phyloP scores from a whole-genome alignment of 2,113 vertebrate species.

The Caretta caretta region DNA sequence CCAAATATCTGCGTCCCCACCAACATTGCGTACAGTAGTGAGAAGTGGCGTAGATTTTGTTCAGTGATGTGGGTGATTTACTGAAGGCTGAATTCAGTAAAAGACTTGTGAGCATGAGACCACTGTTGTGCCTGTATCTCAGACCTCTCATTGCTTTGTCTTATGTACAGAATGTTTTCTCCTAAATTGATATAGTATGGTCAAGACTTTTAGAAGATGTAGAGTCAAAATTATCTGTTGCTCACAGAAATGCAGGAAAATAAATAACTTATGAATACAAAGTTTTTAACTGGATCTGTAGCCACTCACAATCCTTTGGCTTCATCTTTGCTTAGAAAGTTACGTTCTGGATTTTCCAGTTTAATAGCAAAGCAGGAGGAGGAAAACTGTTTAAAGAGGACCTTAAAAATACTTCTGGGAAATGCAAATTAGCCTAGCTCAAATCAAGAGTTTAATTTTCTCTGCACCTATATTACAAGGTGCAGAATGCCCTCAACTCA shows the following conservation, averaged over 20 bases:
- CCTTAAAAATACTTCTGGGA: constrained; percentile 13
- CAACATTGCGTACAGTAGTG: too few relatives aligned
- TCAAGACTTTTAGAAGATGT: background rate
- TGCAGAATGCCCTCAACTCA: background rate
- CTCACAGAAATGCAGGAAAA: background rate
- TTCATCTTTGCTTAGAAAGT: background rate
- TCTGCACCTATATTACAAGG: background rate
- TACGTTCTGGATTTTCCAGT: background rate
- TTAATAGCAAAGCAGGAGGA: background rate
- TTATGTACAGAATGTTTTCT: background rate
- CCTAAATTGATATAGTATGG: background rate
- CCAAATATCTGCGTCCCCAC: too few relatives aligned
- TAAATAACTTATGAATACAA: background rate
- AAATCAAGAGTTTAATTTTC: background rate
- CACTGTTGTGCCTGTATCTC: too few relatives aligned
- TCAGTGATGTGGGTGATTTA: too few relatives aligned
- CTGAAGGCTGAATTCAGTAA: too few relatives aligned
- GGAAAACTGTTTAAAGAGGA: background rate
- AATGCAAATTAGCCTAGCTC: background rate
- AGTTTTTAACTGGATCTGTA: background rate
- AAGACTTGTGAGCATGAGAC: too few relatives aligned
- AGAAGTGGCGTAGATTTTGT: too few relatives aligned
- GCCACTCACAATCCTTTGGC: background rate
- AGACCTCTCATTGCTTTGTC: too few relatives aligned
- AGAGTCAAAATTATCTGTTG: background rate